Base-by-base conservation (phyloP, 2,113 vertebrate species). In the Ariopsis seemanni region DNA sequence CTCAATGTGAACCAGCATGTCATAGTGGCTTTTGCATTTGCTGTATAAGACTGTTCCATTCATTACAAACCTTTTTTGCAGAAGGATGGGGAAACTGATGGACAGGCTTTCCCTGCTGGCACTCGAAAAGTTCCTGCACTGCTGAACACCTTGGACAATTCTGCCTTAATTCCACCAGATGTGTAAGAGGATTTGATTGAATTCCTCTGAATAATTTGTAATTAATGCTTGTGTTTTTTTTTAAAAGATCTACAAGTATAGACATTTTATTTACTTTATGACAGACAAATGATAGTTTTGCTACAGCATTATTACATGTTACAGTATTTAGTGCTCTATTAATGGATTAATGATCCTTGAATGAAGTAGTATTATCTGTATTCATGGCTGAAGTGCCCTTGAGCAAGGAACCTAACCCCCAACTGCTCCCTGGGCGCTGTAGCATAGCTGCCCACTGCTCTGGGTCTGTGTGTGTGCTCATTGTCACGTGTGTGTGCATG, bases 111-210 rank as follows among this genome's bases (percentile, higher is more conserved):
- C 74, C 53, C 65, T 74, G 55, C 65, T 75, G 84, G 48, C 34
- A 27, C 7, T 71, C 71, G 81, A 71, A 67, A 67, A 18, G 15
- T 74, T 63, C 57, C 12, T 57, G 77, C 52, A 72, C 80, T 17
- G 63, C 89, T 71, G 62, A 84, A 84, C 63, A 72, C 84, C 65
- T 84, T 88, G 18, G 42, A 90, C 71, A 86, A 79, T 79, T 87
- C 34, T 85, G 9, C 12, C 65, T 62, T 78, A 85, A 85, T 85
- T 75, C 62, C 53, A 78, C 69, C 53, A 83, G 52, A 53, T 57
- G 55, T 10, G 55, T 57, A 57, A 12, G 55, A 57, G 27, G 63
- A 55, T 71, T 79, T 52, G 53, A 11, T 50, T 67, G 7, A 48
- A 27, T 5, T 71, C 62, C 10, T 79, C 30, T 67, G 7, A 57